Percentiles rank a stretch among this genome's conserved stretches.
These are phyloP conservation scores for Luscinia megarhynchos DNA, from an alignment of 2,797 vertebrate genomes.

Conservation along the genomic window DNA sequence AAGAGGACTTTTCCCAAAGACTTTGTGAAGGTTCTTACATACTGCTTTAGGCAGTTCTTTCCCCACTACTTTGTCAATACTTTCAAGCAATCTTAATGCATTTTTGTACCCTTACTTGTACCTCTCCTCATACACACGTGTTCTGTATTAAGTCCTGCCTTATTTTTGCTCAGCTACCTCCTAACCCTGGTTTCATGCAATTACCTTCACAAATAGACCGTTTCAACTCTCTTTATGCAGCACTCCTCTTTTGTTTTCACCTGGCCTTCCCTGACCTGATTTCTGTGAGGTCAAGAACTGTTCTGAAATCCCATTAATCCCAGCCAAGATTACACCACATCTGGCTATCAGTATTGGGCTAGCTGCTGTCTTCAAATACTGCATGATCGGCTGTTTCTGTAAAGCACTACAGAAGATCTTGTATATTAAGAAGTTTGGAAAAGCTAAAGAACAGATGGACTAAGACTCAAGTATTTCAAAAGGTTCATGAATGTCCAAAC, in stretches of 20 bases:
- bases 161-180: conserved; percentile 2
- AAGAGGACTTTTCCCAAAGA: background rate
- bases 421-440: background rate
- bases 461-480: background rate
- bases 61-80: background rate
- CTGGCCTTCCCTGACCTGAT: conserved; percentile 37
- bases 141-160: conserved; percentile 36
- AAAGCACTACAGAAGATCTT: background rate
- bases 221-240: conserved; percentile 48
- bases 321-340: conserved; percentile 19
- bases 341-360: conserved; percentile 2
- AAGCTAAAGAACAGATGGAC: background rate
- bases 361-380: conserved; percentile 15
- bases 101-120: conserved; percentile 24
- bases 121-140: background rate
- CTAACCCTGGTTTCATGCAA: conserved; percentile 44
- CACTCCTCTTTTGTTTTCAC: conserved; percentile 47
- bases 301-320: conserved; percentile 49
- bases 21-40: background rate
- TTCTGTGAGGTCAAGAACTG: conserved; percentile 24
- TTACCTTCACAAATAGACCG: conserved; percentile 45
- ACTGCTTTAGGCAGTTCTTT: background rate
- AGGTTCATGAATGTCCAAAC: background rate
- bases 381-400: background rate
- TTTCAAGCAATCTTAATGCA: background rate